Evolutionary conservation across 2,888 invertebrate species (phyloP).

Genomic region (Tetropium fuscum): DNA sequence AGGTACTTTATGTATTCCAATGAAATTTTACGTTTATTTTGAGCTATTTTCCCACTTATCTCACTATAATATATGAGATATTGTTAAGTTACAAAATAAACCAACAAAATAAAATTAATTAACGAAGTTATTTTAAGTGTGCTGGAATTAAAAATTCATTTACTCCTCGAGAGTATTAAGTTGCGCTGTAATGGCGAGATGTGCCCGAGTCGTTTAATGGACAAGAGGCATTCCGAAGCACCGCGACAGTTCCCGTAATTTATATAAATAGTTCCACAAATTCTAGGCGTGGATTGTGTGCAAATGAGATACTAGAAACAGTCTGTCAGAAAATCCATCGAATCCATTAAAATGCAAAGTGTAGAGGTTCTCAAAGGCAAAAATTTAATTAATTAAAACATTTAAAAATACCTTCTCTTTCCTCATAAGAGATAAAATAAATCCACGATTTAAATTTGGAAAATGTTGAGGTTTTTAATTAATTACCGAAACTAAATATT

Average conservation of each 20-base stretch:
- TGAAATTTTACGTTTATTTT: too few relatives aligned
- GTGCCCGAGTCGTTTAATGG: conserved; percentile 11
- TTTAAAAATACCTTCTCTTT: conserved; percentile 5
- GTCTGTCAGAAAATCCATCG: conserved; percentile 51
- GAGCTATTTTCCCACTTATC: too few relatives aligned
- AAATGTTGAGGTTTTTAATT: conserved; percentile 19
- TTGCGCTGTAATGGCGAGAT: conserved; percentile 10
- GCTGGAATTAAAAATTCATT: conserved; percentile 7
- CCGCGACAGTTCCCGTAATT: conserved; percentile 54
- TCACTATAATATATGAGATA: too few relatives aligned
- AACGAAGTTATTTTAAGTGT: background rate
- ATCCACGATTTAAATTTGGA: background rate
- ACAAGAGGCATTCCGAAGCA: conserved; percentile 40
- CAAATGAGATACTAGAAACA: conserved; percentile 54
- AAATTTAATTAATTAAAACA: conserved; percentile 49
- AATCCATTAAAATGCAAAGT: conserved; percentile 51
- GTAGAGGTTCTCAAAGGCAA: conserved; percentile 38
- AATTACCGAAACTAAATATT: conserved; percentile 19
- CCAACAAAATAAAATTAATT: conserved; percentile 2
- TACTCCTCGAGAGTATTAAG: conserved; percentile 11
- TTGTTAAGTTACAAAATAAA: too few relatives aligned
- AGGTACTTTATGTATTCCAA: too few relatives aligned
- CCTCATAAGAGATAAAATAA: too few relatives aligned
- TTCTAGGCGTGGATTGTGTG: conserved; percentile 56
- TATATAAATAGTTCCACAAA: conserved; percentile 57